Evolutionary conservation across 2,888 invertebrate genomes (phyloP), one percentile per base, ranked within the genome.

Genomic region (Agrotis segetum): DNA sequence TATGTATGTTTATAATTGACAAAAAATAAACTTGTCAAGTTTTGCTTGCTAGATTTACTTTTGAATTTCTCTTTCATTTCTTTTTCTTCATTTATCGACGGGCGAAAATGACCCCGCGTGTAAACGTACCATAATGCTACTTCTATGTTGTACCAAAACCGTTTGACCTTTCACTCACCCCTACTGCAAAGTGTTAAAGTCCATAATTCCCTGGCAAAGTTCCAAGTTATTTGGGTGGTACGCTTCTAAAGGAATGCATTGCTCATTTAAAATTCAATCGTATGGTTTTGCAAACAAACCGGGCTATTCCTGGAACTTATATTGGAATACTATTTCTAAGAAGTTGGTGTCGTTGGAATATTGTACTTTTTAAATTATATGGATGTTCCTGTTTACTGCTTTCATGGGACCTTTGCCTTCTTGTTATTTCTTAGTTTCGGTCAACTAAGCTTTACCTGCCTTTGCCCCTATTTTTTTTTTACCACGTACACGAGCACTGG

Each of bases 251-350:
- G 79, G 87, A 80, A 81, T 82, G 78, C 77, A 75, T 34, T 71
- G 73, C 79, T 78, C 86, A 76, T 87, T 85, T 87, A 85, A 87
- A 87, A 87, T 87, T 85, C 86, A 85, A 83, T 87, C 81, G 79
- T 81, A 82, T 73, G 80, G 82, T 72, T 74, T 74, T 67, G 75
- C 70, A 75, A 74, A 83, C 68, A 84, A 59, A 62, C 71, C 3
- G 58, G 55, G 65, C 76, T 81, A 78, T 78, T 80, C 69, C 49
- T 19, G 78, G 81, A 69, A 78, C 76, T 77, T 82, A 59, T 83
- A 82, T 82, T 84, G 78, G 71, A 78, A 79, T 73, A 64, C 75
- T 71, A 67, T 75, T 60, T 49, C 52, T 55, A n/a, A n/a, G 19
- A 61, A 64, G 46, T 52, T 68, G 17, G 49, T 47, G 16, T 1